Evolutionary conservation across 1,140 invertebrate species (phyloP), one percentile per base, ranked within the genome.

Genomic region (Ceratitis capitata): DNA sequence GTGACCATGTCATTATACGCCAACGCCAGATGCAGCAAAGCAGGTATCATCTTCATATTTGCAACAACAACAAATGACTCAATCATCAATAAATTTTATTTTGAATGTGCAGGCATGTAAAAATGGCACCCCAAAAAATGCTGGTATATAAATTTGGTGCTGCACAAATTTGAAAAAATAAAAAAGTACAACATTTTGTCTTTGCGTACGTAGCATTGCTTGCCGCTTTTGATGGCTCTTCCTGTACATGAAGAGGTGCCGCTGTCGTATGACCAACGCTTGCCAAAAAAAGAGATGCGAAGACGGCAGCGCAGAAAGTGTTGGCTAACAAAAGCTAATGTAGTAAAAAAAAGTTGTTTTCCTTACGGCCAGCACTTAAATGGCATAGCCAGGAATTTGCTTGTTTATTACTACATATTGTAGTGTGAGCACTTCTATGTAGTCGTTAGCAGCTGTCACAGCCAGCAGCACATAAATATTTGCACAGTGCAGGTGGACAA

Each of bases 271-370:
- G n/a, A n/a, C n/a, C n/a, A n/a, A n/a, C 64, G 29, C 35, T 69
- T 39, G 64, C 64, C 64, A 69, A 69, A 69, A 69, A 69, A 19
- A 69, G 19, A 69, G 64, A 69, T 69, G 64, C 64, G 64, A n/a
- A 10, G 19, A 32, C 64, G 64, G 19, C 4, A 42, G 35, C 29
- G 58, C 29, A n/a, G 51, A 3, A 23, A 23, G 19, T 69, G 35
- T 69, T 39, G 32, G 64, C 64, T 69, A 69, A 42, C 29, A 39
- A 69, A 26, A 19, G 32, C 35, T 69, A 26, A 61, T 26, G 3
- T 14, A 23, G 5, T 5, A 10, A 69, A 1, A 32, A 14, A 4
- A 7, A 39, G 35, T 3, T 3, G 7, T 2, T 19, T 69, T 23
- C 32, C 64, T 42, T n/a, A 1, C 29, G 14, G 64, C 64, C 14